Evolutionary conservation across 2,888 invertebrate genomes (phyloP), one percentile per base, ranked within the genome.

Genomic region (Andrena bucephala): DNA sequence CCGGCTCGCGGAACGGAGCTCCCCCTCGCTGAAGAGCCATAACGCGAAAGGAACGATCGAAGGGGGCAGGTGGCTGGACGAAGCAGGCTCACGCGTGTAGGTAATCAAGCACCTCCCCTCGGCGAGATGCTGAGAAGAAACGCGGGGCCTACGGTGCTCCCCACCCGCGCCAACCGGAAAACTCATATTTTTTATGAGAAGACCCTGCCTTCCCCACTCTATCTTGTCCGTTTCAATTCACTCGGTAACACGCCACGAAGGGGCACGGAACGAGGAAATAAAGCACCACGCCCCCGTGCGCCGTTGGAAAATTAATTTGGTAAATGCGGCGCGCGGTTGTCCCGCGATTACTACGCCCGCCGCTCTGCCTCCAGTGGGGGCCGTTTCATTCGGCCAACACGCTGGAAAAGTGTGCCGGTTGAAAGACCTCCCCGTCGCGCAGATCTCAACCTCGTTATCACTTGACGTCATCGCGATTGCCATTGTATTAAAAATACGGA

Each of bases 301-400:
- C 24, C n/a, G 33, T 16, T 29, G 54, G 68, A 42, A 68, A 86
- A 86, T 78, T 84, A 86, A 86, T 86, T 84, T 86, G 36, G 60
- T 69, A 86, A 86, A 86, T 76, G 81, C 59, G 33, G 42, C 36
- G 33, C 54, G 48, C 33, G 29, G 68, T 66, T 75, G 27, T 59
- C 50, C 20, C 65, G 42, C 31, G 76, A 63, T 80, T 42, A 42
- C 42, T 42, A 42, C 42, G 42, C 42, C 16, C n/a, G 59, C 29
- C 1, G 27, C 20, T 57, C 27, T 8, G 13, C 4, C 24, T 0
- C 33, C n/a, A 29, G 16, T 1, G 42, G 16, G 16, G 16, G 13
- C 42, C n/a, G 10, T 6, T 20, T 33, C 16, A 48, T 52, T 52
- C 27, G 8, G 16, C 36, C 1, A 7, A 13, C 10, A 2, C 2